A percentile compares a stretch with the other conserved stretches of the same genome.
phyloP scores from a whole-genome alignment of 2,888 invertebrate genomes.

The Orthosia gothica region DNA sequence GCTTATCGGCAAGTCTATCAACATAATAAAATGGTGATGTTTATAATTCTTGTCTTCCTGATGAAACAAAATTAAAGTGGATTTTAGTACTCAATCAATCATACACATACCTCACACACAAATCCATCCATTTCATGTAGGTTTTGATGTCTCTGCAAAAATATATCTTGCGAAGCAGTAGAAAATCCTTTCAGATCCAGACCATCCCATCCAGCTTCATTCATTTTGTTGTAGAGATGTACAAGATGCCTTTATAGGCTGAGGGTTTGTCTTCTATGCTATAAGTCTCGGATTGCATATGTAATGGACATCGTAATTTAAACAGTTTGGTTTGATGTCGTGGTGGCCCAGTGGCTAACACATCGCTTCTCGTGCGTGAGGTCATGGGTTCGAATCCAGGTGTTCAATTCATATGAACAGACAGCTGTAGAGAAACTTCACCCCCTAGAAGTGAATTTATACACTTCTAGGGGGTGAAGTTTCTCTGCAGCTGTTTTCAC shows the following conservation, averaged over 20 bases:
- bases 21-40: slow-evolving; percentile 23
- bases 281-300: neutral
- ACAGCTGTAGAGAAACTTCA: too few species aligned
- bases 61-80: neutral
- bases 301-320: neutral
- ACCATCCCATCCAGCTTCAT: neutral
- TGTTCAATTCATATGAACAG: too few species aligned
- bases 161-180: neutral
- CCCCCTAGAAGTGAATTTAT: too few species aligned
- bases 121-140: neutral
- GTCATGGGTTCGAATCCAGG: too few species aligned
- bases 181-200: neutral
- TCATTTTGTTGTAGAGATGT: neutral
- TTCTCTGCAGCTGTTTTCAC: too few species aligned
- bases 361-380: too few species aligned
- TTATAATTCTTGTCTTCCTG: neutral
- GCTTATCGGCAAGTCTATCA: slow-evolving; percentile 12
- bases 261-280: neutral
- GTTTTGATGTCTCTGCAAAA: neutral
- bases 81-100: neutral
- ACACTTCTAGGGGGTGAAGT: too few species aligned
- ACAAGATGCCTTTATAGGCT: too few species aligned
- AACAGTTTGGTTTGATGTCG: neutral
- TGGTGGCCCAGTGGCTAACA: too few species aligned
- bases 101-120: too few species aligned